Evolutionary conservation across 1,140 invertebrate species (phyloP).

Genomic region (Trypoxylus dichotomus): DNA sequence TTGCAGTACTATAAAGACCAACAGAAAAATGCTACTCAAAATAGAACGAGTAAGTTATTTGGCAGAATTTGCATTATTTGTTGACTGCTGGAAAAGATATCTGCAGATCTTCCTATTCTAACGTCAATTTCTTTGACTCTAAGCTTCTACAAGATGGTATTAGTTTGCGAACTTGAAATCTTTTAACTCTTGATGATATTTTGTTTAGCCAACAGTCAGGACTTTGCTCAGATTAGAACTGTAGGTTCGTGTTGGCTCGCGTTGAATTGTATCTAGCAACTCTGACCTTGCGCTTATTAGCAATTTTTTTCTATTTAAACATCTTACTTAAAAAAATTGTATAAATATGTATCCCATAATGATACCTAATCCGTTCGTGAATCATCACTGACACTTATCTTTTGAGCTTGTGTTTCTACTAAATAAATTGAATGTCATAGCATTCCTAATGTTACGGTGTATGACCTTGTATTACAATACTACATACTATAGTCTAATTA

Average conservation of each 20-base stretch:
- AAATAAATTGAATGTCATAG: background rate
- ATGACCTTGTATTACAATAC: too few relatives aligned
- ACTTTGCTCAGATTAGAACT: too few relatives aligned
- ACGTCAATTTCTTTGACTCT: too few relatives aligned
- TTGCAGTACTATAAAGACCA: slow-evolving; percentile 6
- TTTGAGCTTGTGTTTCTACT: background rate
- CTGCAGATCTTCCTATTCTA: too few relatives aligned
- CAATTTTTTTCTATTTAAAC: background rate
- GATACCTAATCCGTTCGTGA: background rate
- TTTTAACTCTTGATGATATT: too few relatives aligned
- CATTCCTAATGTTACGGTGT: too few relatives aligned
- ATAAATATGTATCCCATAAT: background rate
- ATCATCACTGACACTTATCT: background rate
- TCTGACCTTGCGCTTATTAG: background rate
- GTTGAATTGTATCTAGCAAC: background rate
- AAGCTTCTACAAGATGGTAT: too few relatives aligned
- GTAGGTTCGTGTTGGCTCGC: too few relatives aligned
- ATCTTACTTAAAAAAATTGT: slow-evolving; percentile 7
- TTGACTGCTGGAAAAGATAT: too few relatives aligned
- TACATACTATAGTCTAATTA: too few relatives aligned
- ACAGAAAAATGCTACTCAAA: background rate
- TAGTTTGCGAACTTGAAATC: too few relatives aligned
- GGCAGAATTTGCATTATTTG: background rate
- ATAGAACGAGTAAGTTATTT: background rate
- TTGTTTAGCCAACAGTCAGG: too few relatives aligned